Evolutionary conservation across 37 sponge, comb jelly and placozoan species (phyloP), one percentile per base, ranked within the genome.

Genomic region (Haliclona indistincta): DNA sequence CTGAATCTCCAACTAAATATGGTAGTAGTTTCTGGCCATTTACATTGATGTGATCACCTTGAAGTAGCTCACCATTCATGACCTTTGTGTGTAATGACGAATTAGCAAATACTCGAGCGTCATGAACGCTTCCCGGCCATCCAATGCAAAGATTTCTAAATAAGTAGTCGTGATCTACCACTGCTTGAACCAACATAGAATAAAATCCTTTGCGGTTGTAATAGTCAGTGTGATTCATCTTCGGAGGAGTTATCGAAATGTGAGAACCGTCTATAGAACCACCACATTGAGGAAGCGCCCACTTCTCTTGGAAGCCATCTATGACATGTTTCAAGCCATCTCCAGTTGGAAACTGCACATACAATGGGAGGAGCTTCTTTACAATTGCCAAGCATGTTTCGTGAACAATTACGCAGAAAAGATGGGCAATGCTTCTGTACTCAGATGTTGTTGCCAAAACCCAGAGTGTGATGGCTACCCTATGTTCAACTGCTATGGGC

Each of bases 61-160:
- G 38, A 22, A 58, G 70, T 26, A 79, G 40, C 0, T 25, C n/a
- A 19, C 39, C 28, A 64, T 30, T 54, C 17, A 2, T 38, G 19
- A 8, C 40, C 20, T 60, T 62, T 51, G 28, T 65, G 34, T 35
- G 74, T 13, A 82, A 4, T 26, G 60, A n/a, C 4, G 67, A 71
- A 60, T 85, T 51, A 15, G 77, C 54, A 54, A 85, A 62, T 15
- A 78, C 74, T 0, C 73, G 38, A 20, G 86, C 72, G 63, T 84
- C 85, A 38, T 77, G 79, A 35, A 85, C 86, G 52, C 86, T 74
- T 63, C 79, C 79, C 6, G 79, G 86, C 73, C 73, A 77, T 22
- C 86, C 86, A 45, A 37, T 37, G 56, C 40, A 44, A 51, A 71
- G 5, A 32, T 78, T 44, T 35, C 11, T 28, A 71, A 77, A 85